Evolutionary conservation across 1,140 invertebrate genomes (phyloP).

Genomic region (Centruroides vittatus): DNA sequence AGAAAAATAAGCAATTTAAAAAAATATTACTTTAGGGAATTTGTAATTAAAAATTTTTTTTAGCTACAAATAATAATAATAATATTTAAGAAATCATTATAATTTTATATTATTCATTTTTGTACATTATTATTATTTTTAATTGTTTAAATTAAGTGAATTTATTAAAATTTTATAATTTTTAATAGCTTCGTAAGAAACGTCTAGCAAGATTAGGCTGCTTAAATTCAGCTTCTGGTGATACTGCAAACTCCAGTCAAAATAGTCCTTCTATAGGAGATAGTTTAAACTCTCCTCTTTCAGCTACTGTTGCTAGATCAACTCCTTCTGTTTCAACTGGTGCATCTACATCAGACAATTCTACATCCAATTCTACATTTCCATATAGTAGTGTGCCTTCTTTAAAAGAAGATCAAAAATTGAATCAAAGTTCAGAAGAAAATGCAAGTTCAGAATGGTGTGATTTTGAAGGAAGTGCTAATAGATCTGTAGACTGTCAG

Average conservation of each 20-base stretch:
- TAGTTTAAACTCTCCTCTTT: no score
- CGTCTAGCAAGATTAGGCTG: conserved; percentile 44
- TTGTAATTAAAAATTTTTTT: no score
- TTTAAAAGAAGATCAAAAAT: background rate
- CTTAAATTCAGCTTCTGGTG: background rate
- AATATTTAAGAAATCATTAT: no score
- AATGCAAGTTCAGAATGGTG: background rate
- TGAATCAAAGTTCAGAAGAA: conserved; percentile 2
- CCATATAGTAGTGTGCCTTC: background rate
- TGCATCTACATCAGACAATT: conserved; percentile 12
- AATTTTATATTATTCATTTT: no score
- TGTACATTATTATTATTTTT: no score
- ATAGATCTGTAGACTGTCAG: background rate
- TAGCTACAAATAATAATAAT: no score
- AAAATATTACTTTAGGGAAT: no score
- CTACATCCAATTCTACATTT: conserved; percentile 3
- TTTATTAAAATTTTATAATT: background rate
- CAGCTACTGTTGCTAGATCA: no score
- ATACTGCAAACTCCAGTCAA: no score
- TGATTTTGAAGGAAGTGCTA: background rate
- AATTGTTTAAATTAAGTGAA: no score
- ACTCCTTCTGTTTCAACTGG: background rate
- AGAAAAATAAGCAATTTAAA: no score
- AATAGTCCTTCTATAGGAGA: no score
- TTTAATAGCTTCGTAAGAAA: conserved; percentile 46